A percentile compares a stretch with the other conserved stretches of the same genome.
These are phyloP conservation scores for Aeoliscus strigatus DNA, from an alignment of 2,797 vertebrate genomes.

Conservation along the genomic window DNA sequence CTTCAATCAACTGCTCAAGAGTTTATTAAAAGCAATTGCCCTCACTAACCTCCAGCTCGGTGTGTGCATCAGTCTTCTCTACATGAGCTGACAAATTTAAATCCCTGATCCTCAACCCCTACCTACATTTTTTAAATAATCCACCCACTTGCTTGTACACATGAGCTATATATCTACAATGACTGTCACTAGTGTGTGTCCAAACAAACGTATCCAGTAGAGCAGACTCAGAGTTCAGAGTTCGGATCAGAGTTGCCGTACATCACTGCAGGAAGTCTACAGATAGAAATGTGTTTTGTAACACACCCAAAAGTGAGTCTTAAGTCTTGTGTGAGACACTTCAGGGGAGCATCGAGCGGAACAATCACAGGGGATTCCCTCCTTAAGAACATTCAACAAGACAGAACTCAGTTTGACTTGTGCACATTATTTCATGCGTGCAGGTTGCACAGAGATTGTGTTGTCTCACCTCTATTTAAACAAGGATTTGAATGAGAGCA, in stretches of 20 bases:
- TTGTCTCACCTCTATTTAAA: constrained; percentile 66
- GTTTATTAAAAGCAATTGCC: constrained; percentile 86
- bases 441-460: constrained; percentile 54
- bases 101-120: constrained; percentile 20
- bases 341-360: constrained; percentile 38
- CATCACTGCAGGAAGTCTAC: constrained; percentile 8
- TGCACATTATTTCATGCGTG: constrained; percentile 59
- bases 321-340: constrained; percentile 25
- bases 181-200: too few species aligned
- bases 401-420: constrained; percentile 60
- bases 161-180: too few species aligned
- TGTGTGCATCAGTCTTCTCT: constrained; percentile 72
- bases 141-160: too few species aligned
- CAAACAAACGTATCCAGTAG: too few species aligned
- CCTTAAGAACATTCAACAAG: constrained; percentile 62
- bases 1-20: constrained; percentile 80
- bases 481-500: constrained; percentile 65
- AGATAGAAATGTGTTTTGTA: constrained; percentile 14
- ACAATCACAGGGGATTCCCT: constrained; percentile 74
- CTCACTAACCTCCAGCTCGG: constrained; percentile 57
- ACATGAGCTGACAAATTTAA: constrained; percentile 70
- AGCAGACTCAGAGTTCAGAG: too few species aligned
- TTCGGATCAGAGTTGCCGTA: constrained; percentile 18
- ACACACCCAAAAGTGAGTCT: constrained; percentile 17
- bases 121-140: too few species aligned